Evolutionary conservation across 2,888 invertebrate species (phyloP), one percentile per base, ranked within the genome.

Genomic region (Heliconius cydno): DNA sequence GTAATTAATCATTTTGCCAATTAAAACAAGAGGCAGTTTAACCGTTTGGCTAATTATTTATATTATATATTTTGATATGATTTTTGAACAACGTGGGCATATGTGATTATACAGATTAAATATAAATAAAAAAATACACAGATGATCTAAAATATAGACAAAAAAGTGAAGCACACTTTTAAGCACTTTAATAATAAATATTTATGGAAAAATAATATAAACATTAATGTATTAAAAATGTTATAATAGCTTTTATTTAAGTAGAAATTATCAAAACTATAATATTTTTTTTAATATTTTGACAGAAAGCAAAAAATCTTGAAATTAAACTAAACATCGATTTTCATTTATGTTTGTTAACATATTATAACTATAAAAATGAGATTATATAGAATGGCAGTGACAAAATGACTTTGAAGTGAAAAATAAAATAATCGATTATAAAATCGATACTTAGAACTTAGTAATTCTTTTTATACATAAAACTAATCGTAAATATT

Each of bases 31-130:
- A 34, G 73, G 73, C 60, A 57, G 52, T n/a, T n/a, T n/a, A n/a
- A 57, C 30, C 52, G 52, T 30, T 57, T 72, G 22, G 30, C 28
- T 57, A n/a, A 57, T 57, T 57, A n/a, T 22, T 57, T 57, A 72
- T 57, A 68, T 38, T 70, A 70, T 70, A 70, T 34, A 73, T 34
- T 22, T 34, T 73, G 73, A 73, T 73, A 73, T 73, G 73, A 73
- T 57, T 70, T 70, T 41, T 70, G 41, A 70, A 70, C 68, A 70
- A 70, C 68, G 68, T 41, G 38, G 41, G 41, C 25, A 41, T 13
- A 10, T 67, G 15, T 13, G 2, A 25, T 52, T 52, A 76, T 25
- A 77, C 38, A 77, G 57, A 71, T 60, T 71, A 63, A 71, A 60
- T 71, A 68, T 41, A 38, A 15, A 65, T 25, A 65, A 28, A 19